phyloP scores from a whole-genome alignment of 2,888 invertebrate species.

The Scelioninae gen. 2 region DNA sequence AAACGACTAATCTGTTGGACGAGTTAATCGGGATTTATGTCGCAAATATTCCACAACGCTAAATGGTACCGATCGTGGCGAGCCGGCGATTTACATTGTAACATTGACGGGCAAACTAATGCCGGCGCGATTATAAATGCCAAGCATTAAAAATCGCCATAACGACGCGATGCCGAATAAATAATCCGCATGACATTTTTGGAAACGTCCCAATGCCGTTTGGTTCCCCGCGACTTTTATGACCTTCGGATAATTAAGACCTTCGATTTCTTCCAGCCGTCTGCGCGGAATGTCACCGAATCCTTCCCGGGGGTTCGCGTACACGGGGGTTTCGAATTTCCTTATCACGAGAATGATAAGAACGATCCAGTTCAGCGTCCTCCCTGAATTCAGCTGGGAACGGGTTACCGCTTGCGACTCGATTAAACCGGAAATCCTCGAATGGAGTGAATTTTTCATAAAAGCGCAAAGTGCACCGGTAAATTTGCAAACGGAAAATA shows the following conservation, averaged over 20 bases:
- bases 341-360: slow-evolving; percentile 16
- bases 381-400: not conserved
- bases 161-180: slow-evolving; percentile 42
- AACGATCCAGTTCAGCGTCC: slow-evolving; percentile 1
- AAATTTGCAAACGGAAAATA: slow-evolving; percentile 21
- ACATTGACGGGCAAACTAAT: slow-evolving; percentile 37
- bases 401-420: too few species aligned
- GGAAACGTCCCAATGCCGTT: slow-evolving; percentile 61
- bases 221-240: slow-evolving; percentile 57
- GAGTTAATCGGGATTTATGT: slow-evolving; percentile 53
- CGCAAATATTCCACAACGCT: slow-evolving; percentile 51
- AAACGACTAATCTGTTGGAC: slow-evolving; percentile 56
- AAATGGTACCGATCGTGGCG: too few species aligned
- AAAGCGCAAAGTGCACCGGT: not conserved
- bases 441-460: slow-evolving; percentile 22
- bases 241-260: slow-evolving; percentile 60
- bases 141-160: slow-evolving; percentile 46
- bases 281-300: slow-evolving; percentile 36
- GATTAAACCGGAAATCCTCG: too few species aligned
- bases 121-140: slow-evolving; percentile 50
- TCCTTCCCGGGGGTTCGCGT: slow-evolving; percentile 21
- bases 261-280: slow-evolving; percentile 50
- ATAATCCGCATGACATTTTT: slow-evolving; percentile 59
- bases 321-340: slow-evolving; percentile 46
- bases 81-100: slow-evolving; percentile 52